These are phyloP conservation scores for Halocaridina rubra DNA, from an alignment of 2,888 invertebrate species.

Conservation along the genomic window DNA sequence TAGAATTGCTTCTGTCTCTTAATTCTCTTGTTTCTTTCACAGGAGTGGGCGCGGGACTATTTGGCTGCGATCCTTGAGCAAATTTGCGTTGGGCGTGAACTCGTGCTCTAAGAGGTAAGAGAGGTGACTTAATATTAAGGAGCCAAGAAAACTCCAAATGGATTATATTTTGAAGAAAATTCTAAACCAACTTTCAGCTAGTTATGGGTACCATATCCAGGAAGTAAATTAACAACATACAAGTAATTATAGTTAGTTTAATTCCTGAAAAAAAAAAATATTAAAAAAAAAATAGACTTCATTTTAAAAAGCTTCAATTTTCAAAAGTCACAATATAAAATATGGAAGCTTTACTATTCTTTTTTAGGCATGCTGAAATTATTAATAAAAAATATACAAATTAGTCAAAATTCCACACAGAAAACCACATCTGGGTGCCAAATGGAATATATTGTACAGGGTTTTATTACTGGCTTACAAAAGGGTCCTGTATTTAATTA, in stretches of 20 bases:
- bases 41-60: slow-evolving; percentile 65
- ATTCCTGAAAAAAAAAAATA: not conserved
- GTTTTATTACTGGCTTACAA: too few species aligned
- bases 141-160: not conserved
- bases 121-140: not conserved
- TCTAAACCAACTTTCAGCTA: too few species aligned
- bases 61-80: slow-evolving; percentile 76
- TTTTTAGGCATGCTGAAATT: too few species aligned
- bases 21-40: slow-evolving; percentile 63
- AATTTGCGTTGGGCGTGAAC: slow-evolving; percentile 90
- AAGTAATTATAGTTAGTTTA: not conserved
- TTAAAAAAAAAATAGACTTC: not conserved
- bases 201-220: too few species aligned
- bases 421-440: not conserved
- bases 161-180: not conserved
- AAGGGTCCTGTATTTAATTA: too few species aligned
- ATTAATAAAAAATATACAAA: too few species aligned
- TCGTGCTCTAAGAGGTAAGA: slow-evolving; percentile 74
- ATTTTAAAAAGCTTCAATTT: not conserved
- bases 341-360: too few species aligned
- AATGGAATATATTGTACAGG: too few species aligned
- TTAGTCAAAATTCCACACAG: too few species aligned
- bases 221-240: not conserved
- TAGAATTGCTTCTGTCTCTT: slow-evolving; percentile 41
- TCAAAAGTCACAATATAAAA: not conserved